A percentile compares a stretch with the other conserved stretches of the same genome.
Conservation (phyloP, 2,797 vertebrate species). For the Acanthurus lineatus region DNA sequence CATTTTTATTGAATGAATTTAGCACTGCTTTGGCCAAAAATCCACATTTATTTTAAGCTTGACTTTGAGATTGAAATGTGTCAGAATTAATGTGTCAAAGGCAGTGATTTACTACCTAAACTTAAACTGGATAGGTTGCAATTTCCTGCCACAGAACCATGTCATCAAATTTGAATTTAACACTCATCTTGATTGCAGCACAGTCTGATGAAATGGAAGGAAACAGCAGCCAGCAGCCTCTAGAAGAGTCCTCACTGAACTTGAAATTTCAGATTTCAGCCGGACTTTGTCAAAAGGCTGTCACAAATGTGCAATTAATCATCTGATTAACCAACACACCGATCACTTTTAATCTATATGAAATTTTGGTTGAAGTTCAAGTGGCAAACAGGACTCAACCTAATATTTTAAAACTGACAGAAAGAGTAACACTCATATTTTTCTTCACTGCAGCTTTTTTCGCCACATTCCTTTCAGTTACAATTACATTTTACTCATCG, state of each 20-base stretch:
- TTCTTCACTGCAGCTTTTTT: too few relatives aligned
- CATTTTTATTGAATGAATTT: not conserved
- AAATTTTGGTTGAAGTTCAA: not conserved
- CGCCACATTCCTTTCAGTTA: too few relatives aligned
- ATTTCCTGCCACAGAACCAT: not conserved
- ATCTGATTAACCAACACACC: slow-evolving; percentile 4
- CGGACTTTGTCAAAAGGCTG: not conserved
- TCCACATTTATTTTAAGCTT: too few relatives aligned
- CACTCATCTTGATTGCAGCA: slow-evolving; percentile 4
- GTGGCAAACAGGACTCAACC: slow-evolving; percentile 1
- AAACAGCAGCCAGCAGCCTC: slow-evolving; percentile 16
- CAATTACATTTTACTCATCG: too few relatives aligned
- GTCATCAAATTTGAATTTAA: slow-evolving; percentile 1
- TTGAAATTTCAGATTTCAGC: slow-evolving; percentile 20
- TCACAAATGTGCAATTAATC: slow-evolving; percentile 22
- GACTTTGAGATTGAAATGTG: not conserved
- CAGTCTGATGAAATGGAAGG: slow-evolving; percentile 3
- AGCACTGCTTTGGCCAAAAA: too few relatives aligned
- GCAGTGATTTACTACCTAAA: not conserved
- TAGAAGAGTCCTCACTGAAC: slow-evolving; percentile 4
- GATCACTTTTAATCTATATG: slow-evolving; percentile 19
- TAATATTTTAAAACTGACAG: slow-evolving; percentile 1
- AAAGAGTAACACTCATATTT: too few relatives aligned
- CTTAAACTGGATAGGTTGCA: not conserved
- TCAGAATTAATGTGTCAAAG: not conserved